Conservation (phyloP, 2,113 vertebrate species). For the Eretmodus cyanostictus region DNA sequence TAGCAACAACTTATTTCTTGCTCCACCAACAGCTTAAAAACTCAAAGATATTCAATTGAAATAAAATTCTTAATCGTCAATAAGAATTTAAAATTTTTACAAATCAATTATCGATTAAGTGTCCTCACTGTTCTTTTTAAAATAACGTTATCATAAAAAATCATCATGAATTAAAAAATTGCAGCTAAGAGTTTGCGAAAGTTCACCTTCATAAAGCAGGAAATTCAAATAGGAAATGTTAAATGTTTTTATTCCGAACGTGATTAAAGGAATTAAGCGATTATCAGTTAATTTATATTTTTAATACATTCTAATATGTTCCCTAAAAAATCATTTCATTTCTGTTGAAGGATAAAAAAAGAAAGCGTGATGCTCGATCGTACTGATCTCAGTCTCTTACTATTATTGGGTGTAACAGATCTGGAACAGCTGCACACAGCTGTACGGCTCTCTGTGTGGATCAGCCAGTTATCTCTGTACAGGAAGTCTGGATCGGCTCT, state of each 20-base stretch:
- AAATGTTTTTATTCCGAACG: neutral
- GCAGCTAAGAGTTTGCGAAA: neutral
- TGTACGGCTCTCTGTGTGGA: neutral
- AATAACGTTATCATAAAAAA: neutral
- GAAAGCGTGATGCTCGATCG: neutral
- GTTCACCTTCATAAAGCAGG: neutral
- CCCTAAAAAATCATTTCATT: neutral
- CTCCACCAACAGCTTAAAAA: neutral
- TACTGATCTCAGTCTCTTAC: neutral
- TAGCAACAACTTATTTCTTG: neutral
- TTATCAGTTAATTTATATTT: neutral
- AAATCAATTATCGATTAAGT: neutral
- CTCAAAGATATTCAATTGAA: neutral
- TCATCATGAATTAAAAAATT: neutral
- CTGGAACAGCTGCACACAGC: neutral
- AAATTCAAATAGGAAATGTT: neutral
- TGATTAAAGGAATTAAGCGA: neutral
- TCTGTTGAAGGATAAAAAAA: neutral
- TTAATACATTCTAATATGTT: neutral
- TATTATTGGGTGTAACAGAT: neutral
- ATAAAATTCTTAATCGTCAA: neutral
- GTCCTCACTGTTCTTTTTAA: neutral
- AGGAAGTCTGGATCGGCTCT: neutral
- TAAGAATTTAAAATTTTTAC: neutral
- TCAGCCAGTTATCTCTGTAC: neutral